Base-by-base conservation (phyloP, 2,888 invertebrate species). In the Auanema freiburgensis region DNA sequence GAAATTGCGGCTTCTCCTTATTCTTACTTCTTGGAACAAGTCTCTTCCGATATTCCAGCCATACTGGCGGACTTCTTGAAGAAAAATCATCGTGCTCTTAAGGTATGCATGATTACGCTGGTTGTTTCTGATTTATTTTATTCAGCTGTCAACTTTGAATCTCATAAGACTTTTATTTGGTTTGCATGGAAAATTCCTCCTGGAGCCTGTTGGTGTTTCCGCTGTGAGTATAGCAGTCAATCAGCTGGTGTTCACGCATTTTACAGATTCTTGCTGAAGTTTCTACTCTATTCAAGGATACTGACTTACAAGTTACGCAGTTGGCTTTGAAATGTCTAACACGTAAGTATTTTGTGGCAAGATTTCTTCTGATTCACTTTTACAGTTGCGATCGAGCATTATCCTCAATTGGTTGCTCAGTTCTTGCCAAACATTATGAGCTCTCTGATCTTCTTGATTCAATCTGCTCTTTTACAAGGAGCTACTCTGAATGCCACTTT, bases 301-400 rank as follows among this genome's bases (percentile, higher is more conserved):
- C 91, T 50, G 98, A 98, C 87, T 88, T 99, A 69, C 95, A 97
- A 85, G 93, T 98, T 77, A 93, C 96, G 54, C 96, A 96, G 86
- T 85, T 86, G 67, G 72, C 79, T 8, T 63, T 84, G 12, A 62
- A 56, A 14, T 68, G 69, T 33, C 44, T 76, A 16, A 63, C 71
- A 18, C 60, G 73, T 76, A 51, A 52, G 65, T 59, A n/a, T 21
- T 16, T 21, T 11, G 33, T 52, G 42, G 23, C 21, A 42, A 24
- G 2, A 41, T 40, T 18, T 3, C 3, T 1, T 12, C 16, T 14
- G 2, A 11, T 14, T 42, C 11, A 12, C 44, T 5, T 54, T 51
- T 72, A 49, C 61, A 74, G 74, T 50, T 50, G 63, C 66, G 0
- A 59, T 71, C 53, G 41, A 56, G 18, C 55, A 57, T 40, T 64